Base-by-base conservation (phyloP, 2,113 vertebrate species). In the Periophthalmodon schlosseri region DNA sequence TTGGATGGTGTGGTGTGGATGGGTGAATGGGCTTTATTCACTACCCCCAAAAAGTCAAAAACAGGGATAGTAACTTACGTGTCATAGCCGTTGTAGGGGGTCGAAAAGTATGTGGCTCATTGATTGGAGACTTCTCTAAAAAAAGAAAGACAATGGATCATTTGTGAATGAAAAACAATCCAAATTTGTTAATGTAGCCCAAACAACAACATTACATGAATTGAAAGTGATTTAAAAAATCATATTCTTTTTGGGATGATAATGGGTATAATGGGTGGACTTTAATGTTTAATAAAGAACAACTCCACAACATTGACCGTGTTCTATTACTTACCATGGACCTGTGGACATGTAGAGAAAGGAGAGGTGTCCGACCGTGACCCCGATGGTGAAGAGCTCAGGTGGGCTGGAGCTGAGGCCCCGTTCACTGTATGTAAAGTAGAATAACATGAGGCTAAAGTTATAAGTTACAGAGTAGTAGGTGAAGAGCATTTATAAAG, bases 291-390 rank as follows among this genome's bases (percentile, higher is more conserved):
- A 28, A 28, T 28, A 28, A 28, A 3, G 28, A 28, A 28, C 2
- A 28, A 28, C n/a, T n/a, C n/a, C n/a, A n/a, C n/a, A n/a, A n/a
- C 36, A 39, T 1, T 8, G 20, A 54, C 5, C 23, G 9, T 58
- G 20, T 58, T n/a, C 10, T 12, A 93, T 91, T 88, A 21, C 74
- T 33, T 78, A 36, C 13, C 75, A 9, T 82, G 83, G 11, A 85
- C 87, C 33, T 24, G 6, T 8, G 84, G 68, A 18, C 75, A 79
- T 11, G 33, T 49, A 16, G 56, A 66, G 18, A 47, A 2, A 0
- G 86, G 80, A 66, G 85, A 74, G 0, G 68, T 71, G 50, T 92
- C 91, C 18, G 93, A 93, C 68, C 81, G 73, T 34, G 92, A 92
- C 60, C 87, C 90, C 1, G 72, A 67, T 14, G 91, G 91, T 1